phyloP scores from a whole-genome alignment of 1,140 invertebrate species.

The Rhopalosiphum maidis region DNA sequence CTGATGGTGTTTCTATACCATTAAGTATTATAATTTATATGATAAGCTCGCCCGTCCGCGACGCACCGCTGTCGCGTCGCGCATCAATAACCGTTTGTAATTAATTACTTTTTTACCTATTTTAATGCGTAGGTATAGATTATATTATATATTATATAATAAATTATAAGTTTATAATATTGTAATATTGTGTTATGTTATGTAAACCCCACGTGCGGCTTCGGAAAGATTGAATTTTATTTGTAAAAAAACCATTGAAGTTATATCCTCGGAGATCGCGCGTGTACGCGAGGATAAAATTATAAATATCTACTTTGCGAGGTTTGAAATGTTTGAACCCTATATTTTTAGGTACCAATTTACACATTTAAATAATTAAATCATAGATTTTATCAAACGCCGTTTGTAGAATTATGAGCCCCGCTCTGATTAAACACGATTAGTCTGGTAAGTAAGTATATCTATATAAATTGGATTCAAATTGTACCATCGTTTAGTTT shows the following conservation, averaged over 20 bases:
- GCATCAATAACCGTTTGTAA: neutral
- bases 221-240: neutral
- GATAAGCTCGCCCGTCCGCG: neutral
- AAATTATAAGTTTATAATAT: neutral
- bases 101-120: conserved; percentile 15
- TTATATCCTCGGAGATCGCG: neutral
- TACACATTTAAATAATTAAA: too few relatives aligned
- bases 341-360: too few relatives aligned
- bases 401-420: too few relatives aligned
- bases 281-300: too few relatives aligned
- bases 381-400: too few relatives aligned
- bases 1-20: neutral
- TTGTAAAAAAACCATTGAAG: neutral
- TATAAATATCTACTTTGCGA: too few relatives aligned
- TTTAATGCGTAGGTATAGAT: neutral
- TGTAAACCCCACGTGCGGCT: neutral
- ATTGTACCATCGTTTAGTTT: too few relatives aligned
- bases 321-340: too few relatives aligned
- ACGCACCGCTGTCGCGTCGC: neutral
- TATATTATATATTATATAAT: neutral
- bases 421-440: too few relatives aligned
- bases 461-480: too few relatives aligned
- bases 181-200: neutral
- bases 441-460: too few relatives aligned
- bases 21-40: neutral